Evolutionary conservation across 2,113 vertebrate species (phyloP), one percentile per base, ranked within the genome.

Genomic region (Myrmecobius fasciatus): DNA sequence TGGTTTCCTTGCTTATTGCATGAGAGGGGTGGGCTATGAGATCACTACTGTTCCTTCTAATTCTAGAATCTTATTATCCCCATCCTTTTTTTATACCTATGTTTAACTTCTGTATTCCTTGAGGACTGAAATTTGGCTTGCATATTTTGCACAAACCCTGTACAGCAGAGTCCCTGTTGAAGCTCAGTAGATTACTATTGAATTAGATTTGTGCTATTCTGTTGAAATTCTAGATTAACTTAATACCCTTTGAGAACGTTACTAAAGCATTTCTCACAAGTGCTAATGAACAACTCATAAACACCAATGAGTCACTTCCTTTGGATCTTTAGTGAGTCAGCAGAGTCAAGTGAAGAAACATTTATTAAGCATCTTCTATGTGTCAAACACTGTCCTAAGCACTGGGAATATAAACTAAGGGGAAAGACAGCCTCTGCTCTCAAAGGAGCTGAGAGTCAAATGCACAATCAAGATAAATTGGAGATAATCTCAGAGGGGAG

Each of bases 231-330:
- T 25, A 36, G 54, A 67, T 25, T 52, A 89, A 25, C 89, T 91
- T 90, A 92, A 88, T 67, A 96, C 95, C 67, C 26, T 95, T 56
- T 97, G 92, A 94, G 89, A 90, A 54, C 54, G 91, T 93, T 67
- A 75, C 22, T 94, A 56, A 28, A 36, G 26, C 3, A 91, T 88
- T 89, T 96, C 91, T 97, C 91, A 92, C 91, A 89, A 75, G 89
- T 89, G 91, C 95, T 98, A 93, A 95, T 90, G 49, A 97, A 91
- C 91, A 93, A 53, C 95, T 95, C 89, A 96, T 89, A 91, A 95
- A 97, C 89, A 92, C 95, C 97, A 95, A 98, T 97, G 97, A 97
- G 95, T 89, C 93, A 91, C 94, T 97, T 98, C 96, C 97, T 96
- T 94, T 94, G 91, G 75, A 94, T 97, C 96, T 96, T 96, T 94